These are phyloP conservation scores for Onthophagus sagittarius DNA, from an alignment of 2,888 invertebrate genomes.

Conservation along the genomic window DNA sequence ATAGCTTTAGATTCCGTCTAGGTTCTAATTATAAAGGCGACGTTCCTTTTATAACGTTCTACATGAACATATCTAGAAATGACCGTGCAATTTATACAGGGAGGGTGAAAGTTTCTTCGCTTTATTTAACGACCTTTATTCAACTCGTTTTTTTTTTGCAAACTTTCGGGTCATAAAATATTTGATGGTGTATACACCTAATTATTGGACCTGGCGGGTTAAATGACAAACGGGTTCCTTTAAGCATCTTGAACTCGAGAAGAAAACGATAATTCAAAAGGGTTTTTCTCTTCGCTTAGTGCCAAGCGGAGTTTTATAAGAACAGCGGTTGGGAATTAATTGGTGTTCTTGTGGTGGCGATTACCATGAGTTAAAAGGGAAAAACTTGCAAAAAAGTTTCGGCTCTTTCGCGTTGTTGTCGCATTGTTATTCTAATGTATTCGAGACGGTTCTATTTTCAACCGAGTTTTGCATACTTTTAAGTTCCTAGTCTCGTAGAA, in stretches of 20 bases:
- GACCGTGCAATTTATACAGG: not conserved
- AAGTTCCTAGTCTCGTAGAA: not conserved
- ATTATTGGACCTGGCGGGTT: not conserved
- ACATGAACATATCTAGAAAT: not conserved
- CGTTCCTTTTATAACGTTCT: not conserved
- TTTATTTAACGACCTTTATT: not conserved
- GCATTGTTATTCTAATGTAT: not conserved
- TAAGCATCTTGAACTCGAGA: not conserved
- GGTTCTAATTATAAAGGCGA: not conserved
- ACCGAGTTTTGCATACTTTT: not conserved
- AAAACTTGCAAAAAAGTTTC: not conserved
- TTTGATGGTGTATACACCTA: not conserved
- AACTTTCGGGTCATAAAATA: not conserved
- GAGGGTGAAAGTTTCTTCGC: not conserved
- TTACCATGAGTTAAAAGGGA: not conserved
- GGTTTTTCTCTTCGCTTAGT: not conserved
- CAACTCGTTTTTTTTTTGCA: no score
- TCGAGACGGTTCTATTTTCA: not conserved
- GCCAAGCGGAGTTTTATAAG: not conserved
- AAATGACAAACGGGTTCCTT: not conserved
- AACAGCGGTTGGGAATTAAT: not conserved
- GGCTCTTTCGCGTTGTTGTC: not conserved
- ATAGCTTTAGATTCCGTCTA: not conserved
- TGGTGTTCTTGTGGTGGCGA: not conserved
- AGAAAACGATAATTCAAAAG: not conserved